These are phyloP conservation scores for Menidia menidia DNA, from an alignment of 2,797 vertebrate genomes.

Conservation along the genomic window DNA sequence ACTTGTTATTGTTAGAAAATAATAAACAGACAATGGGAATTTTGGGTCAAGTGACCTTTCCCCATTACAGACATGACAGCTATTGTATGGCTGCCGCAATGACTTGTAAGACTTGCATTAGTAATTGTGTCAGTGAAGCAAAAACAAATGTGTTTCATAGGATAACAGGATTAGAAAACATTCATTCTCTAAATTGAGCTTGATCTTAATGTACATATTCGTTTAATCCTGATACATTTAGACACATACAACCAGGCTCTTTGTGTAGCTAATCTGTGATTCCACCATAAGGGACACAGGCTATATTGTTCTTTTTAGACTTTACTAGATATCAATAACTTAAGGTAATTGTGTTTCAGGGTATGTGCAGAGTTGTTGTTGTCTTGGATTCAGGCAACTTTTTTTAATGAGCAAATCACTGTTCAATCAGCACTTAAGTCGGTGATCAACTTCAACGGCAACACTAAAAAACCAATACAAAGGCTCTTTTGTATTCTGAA, in stretches of 20 bases:
- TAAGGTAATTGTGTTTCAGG: background rate
- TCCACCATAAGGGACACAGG: constrained; percentile 17
- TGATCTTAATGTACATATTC: background rate
- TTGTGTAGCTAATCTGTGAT: constrained; percentile 22
- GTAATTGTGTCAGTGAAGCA: constrained; percentile 17
- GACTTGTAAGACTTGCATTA: background rate
- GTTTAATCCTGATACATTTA: background rate
- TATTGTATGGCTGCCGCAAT: constrained; percentile 11
- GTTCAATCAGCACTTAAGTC: constrained; percentile 34
- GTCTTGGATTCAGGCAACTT: constrained; percentile 12
- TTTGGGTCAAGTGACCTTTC: background rate
- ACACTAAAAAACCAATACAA: constrained; percentile 23
- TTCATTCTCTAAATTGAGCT: constrained; percentile 24
- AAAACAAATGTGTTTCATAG: constrained; percentile 9
- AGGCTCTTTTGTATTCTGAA: constrained; percentile 28
- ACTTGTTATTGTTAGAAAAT: constrained; percentile 20
- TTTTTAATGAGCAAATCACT: constrained; percentile 13
- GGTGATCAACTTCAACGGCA: constrained; percentile 25
- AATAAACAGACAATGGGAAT: constrained; percentile 8
- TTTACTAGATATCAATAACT: constrained; percentile 14
- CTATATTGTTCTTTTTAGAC: constrained; percentile 20
- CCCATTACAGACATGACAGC: background rate
- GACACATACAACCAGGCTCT: constrained; percentile 12
- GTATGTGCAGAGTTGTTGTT: constrained; percentile 12
- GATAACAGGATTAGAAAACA: constrained; percentile 22